Conservation (phyloP, 2,797 vertebrate genomes). For the Schizothorax lantsangensis region DNA sequence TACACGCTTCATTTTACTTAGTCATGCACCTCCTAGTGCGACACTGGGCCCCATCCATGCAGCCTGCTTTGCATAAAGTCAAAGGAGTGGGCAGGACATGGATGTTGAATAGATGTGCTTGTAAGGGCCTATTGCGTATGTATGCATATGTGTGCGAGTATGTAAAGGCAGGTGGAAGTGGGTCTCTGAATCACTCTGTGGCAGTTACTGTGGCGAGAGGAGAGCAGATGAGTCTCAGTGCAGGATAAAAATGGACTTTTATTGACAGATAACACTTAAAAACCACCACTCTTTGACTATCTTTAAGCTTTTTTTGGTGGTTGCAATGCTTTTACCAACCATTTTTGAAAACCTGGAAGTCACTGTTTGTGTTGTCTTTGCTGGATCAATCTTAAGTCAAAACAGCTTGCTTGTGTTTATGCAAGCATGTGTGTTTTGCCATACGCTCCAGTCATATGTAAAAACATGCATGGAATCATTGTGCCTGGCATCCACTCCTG, state of each 20-base stretch:
- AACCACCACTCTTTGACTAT: not conserved
- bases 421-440: conserved; percentile 26
- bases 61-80: conserved; percentile 60
- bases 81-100: conserved; percentile 60
- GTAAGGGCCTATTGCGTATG: conserved; percentile 38
- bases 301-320: not conserved
- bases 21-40: conserved; percentile 37
- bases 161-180: conserved; percentile 48
- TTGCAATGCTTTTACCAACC: not conserved
- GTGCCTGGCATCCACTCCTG: conserved; percentile 66
- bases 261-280: conserved; percentile 37
- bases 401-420: conserved; percentile 17
- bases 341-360: not conserved
- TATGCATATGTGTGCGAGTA: conserved; percentile 40
- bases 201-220: not conserved
- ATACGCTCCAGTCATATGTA: conserved; percentile 42
- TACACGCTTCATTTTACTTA: conserved; percentile 27
- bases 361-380: conserved; percentile 6
- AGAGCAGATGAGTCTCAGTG: not conserved
- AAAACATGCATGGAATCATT: conserved; percentile 53
- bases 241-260: not conserved
- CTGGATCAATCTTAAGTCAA: not conserved
- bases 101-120: conserved; percentile 45
- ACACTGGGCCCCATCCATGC: conserved; percentile 25
- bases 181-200: conserved; percentile 32